These are phyloP conservation scores for Andricus quercusramuli DNA, from an alignment of 2,888 invertebrate species.

Conservation along the genomic window DNA sequence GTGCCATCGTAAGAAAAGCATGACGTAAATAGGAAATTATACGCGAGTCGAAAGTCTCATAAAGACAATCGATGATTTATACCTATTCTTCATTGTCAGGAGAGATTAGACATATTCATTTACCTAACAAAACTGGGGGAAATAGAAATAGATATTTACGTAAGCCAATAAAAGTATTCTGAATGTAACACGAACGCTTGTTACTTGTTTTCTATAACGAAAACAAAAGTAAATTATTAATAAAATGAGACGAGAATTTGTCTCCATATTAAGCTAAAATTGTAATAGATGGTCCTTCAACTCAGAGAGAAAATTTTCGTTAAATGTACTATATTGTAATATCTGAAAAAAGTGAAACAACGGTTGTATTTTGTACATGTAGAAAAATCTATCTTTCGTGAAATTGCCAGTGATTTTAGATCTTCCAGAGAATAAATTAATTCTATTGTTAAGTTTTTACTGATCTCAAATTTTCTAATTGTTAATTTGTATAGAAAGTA, in stretches of 20 bases:
- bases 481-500: background rate
- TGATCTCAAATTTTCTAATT: constrained; percentile 23
- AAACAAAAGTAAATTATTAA: background rate
- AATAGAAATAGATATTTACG: background rate
- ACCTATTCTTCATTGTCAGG: background rate
- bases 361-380: background rate
- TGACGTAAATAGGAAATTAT: constrained; percentile 10
- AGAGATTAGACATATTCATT: background rate
- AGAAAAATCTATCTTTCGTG: background rate
- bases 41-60: background rate
- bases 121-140: background rate
- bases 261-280: background rate
- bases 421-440: background rate
- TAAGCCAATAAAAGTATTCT: constrained; percentile 5
- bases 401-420: background rate
- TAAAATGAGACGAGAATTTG: background rate
- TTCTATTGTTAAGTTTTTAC: constrained; percentile 13
- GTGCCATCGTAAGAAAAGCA: constrained; percentile 27
- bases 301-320: background rate
- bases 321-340: background rate
- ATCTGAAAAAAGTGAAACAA: background rate
- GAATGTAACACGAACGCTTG: background rate
- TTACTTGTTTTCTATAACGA: background rate
- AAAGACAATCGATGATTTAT: background rate
- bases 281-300: background rate